Conservation (phyloP, 2,113 vertebrate genomes). For the Siniperca chuatsi region DNA sequence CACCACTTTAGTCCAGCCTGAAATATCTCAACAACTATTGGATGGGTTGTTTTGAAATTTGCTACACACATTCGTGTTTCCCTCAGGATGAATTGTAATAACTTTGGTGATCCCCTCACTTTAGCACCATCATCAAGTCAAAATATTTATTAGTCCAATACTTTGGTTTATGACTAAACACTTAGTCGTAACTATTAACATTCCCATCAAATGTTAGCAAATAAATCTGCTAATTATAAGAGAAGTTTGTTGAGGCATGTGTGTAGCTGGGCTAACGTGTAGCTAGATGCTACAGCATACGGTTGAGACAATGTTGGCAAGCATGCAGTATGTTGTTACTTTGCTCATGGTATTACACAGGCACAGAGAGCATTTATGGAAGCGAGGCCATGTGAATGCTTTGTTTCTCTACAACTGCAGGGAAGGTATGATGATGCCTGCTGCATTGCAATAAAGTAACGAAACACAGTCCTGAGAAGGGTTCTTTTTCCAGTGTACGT, state of each 20-base stretch:
- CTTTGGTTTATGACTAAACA: not conserved
- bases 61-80: not conserved
- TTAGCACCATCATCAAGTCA: not conserved
- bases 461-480: not conserved
- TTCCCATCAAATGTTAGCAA: not conserved
- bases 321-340: not conserved
- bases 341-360: not conserved
- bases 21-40: not conserved
- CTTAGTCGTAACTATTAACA: no score
- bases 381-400: not conserved
- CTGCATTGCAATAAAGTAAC: not conserved
- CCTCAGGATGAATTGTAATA: not conserved
- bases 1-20: not conserved
- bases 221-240: not conserved
- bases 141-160: not conserved
- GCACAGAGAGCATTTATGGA: not conserved
- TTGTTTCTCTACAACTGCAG: not conserved
- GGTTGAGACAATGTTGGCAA: not conserved
- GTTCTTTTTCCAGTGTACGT: not conserved
- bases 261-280: not conserved
- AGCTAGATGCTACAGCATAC: no score
- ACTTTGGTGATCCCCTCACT: not conserved
- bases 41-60: not conserved
- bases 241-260: not conserved
- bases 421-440: no score